Conservation (phyloP, 2,888 invertebrate species). For the Unio pictorum region DNA sequence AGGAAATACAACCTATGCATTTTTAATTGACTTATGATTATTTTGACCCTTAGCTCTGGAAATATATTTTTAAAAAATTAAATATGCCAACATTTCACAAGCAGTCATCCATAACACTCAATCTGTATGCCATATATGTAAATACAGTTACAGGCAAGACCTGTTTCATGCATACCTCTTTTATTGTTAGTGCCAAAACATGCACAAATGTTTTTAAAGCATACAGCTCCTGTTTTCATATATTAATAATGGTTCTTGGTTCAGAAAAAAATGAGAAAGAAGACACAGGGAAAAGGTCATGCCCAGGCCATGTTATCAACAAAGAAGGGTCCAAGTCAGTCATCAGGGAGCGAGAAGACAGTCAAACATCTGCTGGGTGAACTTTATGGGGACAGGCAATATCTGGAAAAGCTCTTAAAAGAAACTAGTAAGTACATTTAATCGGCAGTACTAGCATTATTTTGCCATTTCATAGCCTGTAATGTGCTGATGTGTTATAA, state of each 20-base stretch:
- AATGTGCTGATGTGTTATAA: no score
- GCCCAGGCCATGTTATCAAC: conserved; percentile 9
- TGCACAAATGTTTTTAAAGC: neutral
- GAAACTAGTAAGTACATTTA: conserved; percentile 75
- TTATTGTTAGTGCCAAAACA: no score
- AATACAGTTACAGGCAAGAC: no score
- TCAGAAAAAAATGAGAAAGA: conserved; percentile 34
- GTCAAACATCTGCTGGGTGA: conserved; percentile 79
- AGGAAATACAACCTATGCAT: no score
- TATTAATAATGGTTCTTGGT: neutral
- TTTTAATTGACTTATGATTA: no score
- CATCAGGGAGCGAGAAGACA: conserved; percentile 59
- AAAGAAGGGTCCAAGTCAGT: conserved; percentile 24
- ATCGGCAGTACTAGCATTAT: neutral
- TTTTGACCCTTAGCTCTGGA: no score
- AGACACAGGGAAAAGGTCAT: conserved; percentile 24
- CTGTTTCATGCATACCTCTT: no score
- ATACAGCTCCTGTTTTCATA: neutral
- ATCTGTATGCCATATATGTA: no score
- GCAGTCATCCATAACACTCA: no score
- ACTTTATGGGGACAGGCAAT: conserved; percentile 85
- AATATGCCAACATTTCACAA: no score
- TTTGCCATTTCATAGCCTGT: no score
- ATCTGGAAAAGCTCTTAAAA: conserved; percentile 83
- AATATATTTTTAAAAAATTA: no score